Percentiles rank a stretch among this genome's conserved stretches.
Evolutionary conservation across 2,113 vertebrate species (phyloP).

Genomic region (Tinamus guttatus): DNA sequence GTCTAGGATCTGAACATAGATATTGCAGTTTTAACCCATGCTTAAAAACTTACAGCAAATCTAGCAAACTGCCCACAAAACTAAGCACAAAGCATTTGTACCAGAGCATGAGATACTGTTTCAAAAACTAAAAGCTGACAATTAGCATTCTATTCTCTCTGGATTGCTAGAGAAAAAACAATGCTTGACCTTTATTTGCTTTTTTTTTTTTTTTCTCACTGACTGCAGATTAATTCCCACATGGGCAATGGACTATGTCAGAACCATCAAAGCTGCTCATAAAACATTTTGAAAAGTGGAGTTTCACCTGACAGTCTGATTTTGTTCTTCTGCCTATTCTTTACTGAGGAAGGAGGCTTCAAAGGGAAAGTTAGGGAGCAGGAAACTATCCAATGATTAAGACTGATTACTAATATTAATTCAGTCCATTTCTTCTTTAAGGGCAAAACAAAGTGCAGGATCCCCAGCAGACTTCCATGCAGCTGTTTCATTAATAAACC

Average conservation of each 20-base stretch:
- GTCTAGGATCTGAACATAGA: not conserved
- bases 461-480: conserved; percentile 1
- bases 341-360: conserved; percentile 17
- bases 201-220: not conserved
- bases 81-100: not conserved
- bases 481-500: conserved; percentile 37
- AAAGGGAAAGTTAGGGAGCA: conserved; percentile 27
- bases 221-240: not conserved
- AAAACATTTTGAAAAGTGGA: conserved; percentile 42
- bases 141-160: not conserved
- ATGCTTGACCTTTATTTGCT: conserved; percentile 31
- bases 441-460: conserved; percentile 18
- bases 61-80: not conserved
- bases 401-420: conserved; percentile 63
- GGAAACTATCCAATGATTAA: conserved; percentile 44
- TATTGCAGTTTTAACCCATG: not conserved
- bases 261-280: not conserved
- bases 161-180: conserved; percentile 26
- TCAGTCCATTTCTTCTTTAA: conserved; percentile 12
- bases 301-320: conserved; percentile 57
- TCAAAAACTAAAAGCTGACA: not conserved
- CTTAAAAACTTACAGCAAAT: not conserved
- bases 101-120: not conserved
- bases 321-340: conserved; percentile 28
- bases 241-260: conserved; percentile 27